Evolutionary conservation across 2,113 vertebrate species (phyloP).

Genomic region (Cebidichthys violaceus): DNA sequence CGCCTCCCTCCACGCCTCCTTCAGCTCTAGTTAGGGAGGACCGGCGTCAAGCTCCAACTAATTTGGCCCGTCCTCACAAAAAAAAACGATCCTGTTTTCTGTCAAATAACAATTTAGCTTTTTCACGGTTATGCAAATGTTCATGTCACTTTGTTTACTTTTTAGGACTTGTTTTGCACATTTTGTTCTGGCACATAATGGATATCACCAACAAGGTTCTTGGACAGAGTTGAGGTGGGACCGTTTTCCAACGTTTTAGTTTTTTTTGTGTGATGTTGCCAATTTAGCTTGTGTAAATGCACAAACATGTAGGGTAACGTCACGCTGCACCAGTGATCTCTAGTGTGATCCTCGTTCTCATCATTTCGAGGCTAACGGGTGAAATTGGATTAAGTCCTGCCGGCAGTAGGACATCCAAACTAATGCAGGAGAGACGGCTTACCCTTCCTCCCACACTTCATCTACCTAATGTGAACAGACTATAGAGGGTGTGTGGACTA

Average conservation of each 20-base stretch:
- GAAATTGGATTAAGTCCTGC: neutral
- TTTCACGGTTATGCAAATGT: neutral
- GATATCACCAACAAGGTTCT: neutral
- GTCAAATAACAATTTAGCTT: neutral
- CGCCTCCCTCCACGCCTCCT: neutral
- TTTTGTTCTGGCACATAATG: too few relatives aligned
- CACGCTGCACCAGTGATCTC: too few relatives aligned
- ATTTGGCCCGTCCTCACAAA: neutral
- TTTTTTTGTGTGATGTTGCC: neutral
- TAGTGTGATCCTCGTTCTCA: too few relatives aligned
- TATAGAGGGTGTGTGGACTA: neutral
- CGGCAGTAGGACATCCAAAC: neutral
- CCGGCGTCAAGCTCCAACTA: neutral
- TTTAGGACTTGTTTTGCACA: too few relatives aligned
- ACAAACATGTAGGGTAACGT: neutral
- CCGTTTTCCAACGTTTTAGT: too few relatives aligned
- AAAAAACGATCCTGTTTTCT: too few relatives aligned
- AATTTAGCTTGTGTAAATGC: neutral
- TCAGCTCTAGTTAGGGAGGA: neutral
- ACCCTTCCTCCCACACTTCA: neutral
- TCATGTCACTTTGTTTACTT: neutral
- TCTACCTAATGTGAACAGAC: constrained; percentile 20
- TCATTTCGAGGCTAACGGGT: neutral
- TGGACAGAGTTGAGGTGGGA: neutral
- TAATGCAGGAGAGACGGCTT: neutral